Evolutionary conservation across 2,888 invertebrate species (phyloP), one percentile per base, ranked within the genome.

Genomic region (Drosophila dives): DNA sequence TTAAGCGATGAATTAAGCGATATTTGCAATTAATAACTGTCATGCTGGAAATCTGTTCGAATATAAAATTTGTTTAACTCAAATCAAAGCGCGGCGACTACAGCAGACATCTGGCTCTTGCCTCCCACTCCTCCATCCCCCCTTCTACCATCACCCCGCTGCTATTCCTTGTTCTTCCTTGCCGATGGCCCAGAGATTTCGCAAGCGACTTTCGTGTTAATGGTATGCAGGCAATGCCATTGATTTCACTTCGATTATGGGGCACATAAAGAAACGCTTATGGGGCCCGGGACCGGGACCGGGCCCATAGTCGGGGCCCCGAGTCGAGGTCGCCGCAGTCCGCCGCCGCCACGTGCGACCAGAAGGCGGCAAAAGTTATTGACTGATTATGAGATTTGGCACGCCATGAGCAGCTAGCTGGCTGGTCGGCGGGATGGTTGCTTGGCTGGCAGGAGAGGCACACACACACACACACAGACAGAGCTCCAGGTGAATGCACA

Each of bases 1-100:
- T 88, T 80, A 89, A 85, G 89, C 91, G 91, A 91, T 91, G 91
- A 91, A 90, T 91, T 90, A 90, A 91, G 90, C 90, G 91, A 91
- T 91, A 91, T 91, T 91, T 91, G 91, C 91, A 91, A 91, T 91
- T 91, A 91, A 91, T 91, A 91, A 91, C 91, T 91, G 91, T 91
- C 91, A 91, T 83, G 89, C 84, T 89, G 85, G 85, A 90, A 86
- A 89, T 89, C 89, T 87, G 86, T 79, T 68, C 85, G 77, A 87
- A 87, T 89, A 89, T 86, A 89, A 88, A 87, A 88, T 88, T 89
- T 89, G 89, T 84, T 91, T 80, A 88, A 88, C 86, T 77, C 77
- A 86, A 83, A 90, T 86, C 86, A 86, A 86, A 83, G 84, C 75
- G 67, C 59, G 45, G 65, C 58, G 40, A 34, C 49, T 56, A n/a